Base-by-base conservation (phyloP, 2,113 vertebrate genomes). In the Butastur rufipennis region DNA sequence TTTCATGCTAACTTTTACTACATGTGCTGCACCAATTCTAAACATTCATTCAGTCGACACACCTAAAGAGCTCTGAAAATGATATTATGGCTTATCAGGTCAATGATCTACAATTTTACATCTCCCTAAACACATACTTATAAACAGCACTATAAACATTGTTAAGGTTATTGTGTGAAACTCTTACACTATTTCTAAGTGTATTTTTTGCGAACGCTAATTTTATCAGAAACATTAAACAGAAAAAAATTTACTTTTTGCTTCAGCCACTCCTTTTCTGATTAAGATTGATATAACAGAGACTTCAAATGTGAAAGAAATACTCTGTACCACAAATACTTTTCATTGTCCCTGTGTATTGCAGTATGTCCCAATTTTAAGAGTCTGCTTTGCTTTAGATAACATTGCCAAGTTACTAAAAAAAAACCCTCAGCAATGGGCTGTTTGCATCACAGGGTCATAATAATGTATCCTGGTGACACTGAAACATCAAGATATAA, bases 331-430 rank as follows among this genome's bases (percentile, higher is more conserved):
- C 79, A 79, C 83, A 77, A 83, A 92, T 38, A 81, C 29, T 77
- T 85, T 65, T 83, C 74, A 85, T 89, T 93, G 82, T 86, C 85
- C 81, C 65, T 63, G 72, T 86, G 78, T 89, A 91, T 18, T 81
- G 88, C 93, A 91, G 71, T 55, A 58, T 67, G 86, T 86, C 94
- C 95, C 81, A 92, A 59, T 96, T 97, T 89, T 80, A 93, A 88
- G 81, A 88, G 67, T 70, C 89, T 94, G 85, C 80, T 94, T 86
- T 91, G 92, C 92, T 94, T 97, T 70, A 92, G 89, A 93, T 93
- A 95, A 88, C 2, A 18, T 94, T 95, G 93, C 94, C 93, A 95
- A 97, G 95, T 93, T 95, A 95, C 96, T 94, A 56, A 93, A 95
- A 95, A 82, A 95, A 47, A 34, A 0, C 43, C 36, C 74, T 87